Conservation (phyloP, 2,113 vertebrate species). For the Uropsilus gracilis region DNA sequence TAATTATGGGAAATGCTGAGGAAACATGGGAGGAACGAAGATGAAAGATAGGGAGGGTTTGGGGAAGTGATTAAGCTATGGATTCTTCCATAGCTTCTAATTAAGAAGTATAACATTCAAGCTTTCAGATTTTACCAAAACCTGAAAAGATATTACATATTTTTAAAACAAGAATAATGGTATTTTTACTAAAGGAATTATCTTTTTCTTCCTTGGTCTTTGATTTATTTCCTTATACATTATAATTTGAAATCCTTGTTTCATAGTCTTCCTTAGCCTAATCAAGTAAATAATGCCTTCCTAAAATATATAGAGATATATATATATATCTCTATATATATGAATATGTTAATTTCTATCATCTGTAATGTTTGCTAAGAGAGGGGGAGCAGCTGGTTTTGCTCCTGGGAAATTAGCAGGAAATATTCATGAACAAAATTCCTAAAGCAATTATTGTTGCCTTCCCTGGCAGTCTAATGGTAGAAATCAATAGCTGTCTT, state of each 20-base stretch:
- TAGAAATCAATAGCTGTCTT: constrained; percentile 77
- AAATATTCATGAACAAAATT: constrained; percentile 70
- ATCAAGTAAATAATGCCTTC: constrained; percentile 51
- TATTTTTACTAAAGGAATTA: not conserved
- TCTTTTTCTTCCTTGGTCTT: not conserved
- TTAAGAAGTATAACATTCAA: not conserved
- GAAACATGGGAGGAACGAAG: not conserved
- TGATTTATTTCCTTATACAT: constrained; percentile 11
- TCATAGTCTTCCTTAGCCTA: constrained; percentile 1
- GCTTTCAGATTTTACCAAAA: not conserved
- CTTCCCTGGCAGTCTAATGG: constrained; percentile 63
- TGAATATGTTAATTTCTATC: constrained; percentile 66
- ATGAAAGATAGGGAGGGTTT: not conserved
- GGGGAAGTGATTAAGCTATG: not conserved
- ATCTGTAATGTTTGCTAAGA: constrained; percentile 56
- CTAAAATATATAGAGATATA: constrained; percentile 43
- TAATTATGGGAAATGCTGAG: rapidly evolving
- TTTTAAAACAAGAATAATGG: not conserved
- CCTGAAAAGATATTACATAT: not conserved
- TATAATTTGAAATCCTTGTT: constrained; percentile 35
- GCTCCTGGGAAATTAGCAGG: constrained; percentile 72
- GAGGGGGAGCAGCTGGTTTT: constrained; percentile 50
- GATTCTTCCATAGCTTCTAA: not conserved
- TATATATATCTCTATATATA: too few relatives aligned
- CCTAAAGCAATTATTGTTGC: constrained; percentile 55